Percentiles rank a stretch among this genome's conserved stretches.
Conservation (phyloP, 37 sponge, comb jelly and placozoan genomes). For the Mnemiopsis leidyi region DNA sequence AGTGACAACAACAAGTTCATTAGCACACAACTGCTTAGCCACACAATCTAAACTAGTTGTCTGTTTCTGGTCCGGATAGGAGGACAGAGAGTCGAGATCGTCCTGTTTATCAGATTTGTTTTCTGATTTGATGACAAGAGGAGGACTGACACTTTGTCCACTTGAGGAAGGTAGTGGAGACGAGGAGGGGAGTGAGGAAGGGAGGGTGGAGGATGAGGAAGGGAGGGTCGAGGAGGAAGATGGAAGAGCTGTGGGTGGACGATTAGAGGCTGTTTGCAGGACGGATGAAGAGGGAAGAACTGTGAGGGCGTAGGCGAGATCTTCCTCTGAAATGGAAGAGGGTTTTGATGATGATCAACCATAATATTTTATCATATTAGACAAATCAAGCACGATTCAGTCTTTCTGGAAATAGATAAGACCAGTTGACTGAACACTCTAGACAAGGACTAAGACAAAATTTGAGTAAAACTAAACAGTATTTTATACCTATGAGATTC, state of each 20-base stretch:
- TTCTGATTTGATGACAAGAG: slow-evolving; percentile 47
- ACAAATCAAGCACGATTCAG: no score
- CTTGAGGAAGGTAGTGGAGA: background rate
- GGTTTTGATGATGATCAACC: no score
- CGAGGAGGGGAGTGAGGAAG: background rate
- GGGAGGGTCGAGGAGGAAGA: background rate
- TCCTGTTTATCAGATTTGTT: background rate
- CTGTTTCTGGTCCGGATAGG: background rate
- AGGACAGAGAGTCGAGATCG: background rate
- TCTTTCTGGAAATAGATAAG: no score
- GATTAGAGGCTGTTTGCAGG: background rate
- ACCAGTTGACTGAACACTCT: slow-evolving; percentile 23
- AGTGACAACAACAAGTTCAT: slow-evolving; percentile 1
- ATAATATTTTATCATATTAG: no score
- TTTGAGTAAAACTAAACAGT: no score
- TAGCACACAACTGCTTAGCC: slow-evolving; percentile 38
- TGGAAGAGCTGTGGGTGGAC: no score
- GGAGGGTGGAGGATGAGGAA: background rate
- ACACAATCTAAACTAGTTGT: background rate
- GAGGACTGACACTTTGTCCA: background rate
- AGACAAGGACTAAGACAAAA: background rate
- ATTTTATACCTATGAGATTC: background rate
- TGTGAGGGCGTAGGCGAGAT: slow-evolving; percentile 3
- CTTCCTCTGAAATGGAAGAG: no score
- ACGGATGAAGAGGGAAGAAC: background rate